Evolutionary conservation across 2,113 vertebrate genomes (phyloP), one percentile per base, ranked within the genome.

Genomic region (Hirundichthys speculiger): DNA sequence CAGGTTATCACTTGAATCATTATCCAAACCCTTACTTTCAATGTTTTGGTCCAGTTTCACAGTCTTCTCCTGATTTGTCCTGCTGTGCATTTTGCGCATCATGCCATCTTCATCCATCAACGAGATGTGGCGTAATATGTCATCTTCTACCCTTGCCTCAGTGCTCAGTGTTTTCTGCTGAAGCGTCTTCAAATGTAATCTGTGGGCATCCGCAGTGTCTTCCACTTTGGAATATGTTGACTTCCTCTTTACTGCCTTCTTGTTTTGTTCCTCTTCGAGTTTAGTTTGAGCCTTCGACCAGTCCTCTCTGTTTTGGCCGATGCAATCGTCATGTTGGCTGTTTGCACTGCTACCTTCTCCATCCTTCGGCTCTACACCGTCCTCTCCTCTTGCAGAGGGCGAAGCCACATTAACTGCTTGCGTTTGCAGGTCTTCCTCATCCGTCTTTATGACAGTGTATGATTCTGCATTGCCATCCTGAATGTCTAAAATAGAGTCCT

Each of bases 71-170:
- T 3, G 25, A 27, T 41, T 18, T 19, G 45, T 13, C 43, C 25
- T 50, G 18, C n/a, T 19, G 5, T 15, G 18, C 0, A 11, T 34
- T 10, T 18, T 67, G 14, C 0, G 0, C 10, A 27, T 3, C 42
- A 40, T 25, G 18, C 16, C 11, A 10, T 64, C 67, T 9, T 45
- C n/a, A 2, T 68, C 58, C 47, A 53, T 39, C 40, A n/a, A 8
- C 8, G 39, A 24, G 13, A 43, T 39, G 1, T 30, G 16, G 1
- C 8, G 38, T 8, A 68, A 15, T 4, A 50, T 48, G n/a, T 64
- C 13, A 0, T 67, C 7, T 46, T 84, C 67, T 21, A 45, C 22
- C 1, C 5, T 56, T 0, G n/a, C 54, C 6, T 77, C 38, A 0
- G 24, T 34, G 51, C 48, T 51, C 24, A 15, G 2, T 0, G 3